Conservation (phyloP, 92 coral and sea anemone species). For the Nematostella vectensis region DNA sequence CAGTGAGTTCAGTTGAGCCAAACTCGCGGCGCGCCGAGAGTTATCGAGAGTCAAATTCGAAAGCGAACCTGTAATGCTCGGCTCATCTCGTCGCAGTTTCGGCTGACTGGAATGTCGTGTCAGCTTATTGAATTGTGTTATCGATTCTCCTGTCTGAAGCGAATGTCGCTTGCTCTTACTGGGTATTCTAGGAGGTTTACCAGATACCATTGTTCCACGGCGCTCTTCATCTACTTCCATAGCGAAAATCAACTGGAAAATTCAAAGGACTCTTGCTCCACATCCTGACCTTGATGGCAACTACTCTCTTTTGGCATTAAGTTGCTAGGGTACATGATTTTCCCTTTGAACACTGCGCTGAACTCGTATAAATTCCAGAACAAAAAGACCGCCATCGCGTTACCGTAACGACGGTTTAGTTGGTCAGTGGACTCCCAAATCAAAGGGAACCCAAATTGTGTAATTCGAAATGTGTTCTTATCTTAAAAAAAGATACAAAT, state of each 20-base stretch:
- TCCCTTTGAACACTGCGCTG: slow-evolving; percentile 3
- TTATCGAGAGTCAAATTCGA: slow-evolving; percentile 43
- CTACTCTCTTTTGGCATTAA: no score
- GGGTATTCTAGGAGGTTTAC: slow-evolving; percentile 60
- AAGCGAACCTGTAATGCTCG: slow-evolving; percentile 39
- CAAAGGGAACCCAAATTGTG: slow-evolving; percentile 26
- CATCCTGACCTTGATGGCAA: no score
- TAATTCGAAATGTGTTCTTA: background rate
- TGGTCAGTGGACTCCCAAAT: slow-evolving; percentile 73
- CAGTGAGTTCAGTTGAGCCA: slow-evolving; percentile 52
- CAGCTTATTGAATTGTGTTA: slow-evolving; percentile 58
- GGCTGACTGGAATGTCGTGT: slow-evolving; percentile 81
- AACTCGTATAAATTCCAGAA: slow-evolving; percentile 38
- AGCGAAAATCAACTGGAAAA: background rate
- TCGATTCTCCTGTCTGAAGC: slow-evolving; percentile 56
- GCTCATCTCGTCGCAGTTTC: slow-evolving; percentile 48
- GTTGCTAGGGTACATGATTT: no score
- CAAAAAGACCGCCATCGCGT: slow-evolving; percentile 82
- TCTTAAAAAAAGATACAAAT: no score
- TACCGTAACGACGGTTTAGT: slow-evolving; percentile 85
- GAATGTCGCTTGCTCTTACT: slow-evolving; percentile 52
- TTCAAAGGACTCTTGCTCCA: no score
- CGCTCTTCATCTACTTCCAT: slow-evolving; percentile 27
- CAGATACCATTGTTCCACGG: slow-evolving; percentile 20
- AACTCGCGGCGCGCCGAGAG: slow-evolving; percentile 41